Base-by-base conservation (phyloP, 2,888 invertebrate species). In the Chloroclystis v-ata region DNA sequence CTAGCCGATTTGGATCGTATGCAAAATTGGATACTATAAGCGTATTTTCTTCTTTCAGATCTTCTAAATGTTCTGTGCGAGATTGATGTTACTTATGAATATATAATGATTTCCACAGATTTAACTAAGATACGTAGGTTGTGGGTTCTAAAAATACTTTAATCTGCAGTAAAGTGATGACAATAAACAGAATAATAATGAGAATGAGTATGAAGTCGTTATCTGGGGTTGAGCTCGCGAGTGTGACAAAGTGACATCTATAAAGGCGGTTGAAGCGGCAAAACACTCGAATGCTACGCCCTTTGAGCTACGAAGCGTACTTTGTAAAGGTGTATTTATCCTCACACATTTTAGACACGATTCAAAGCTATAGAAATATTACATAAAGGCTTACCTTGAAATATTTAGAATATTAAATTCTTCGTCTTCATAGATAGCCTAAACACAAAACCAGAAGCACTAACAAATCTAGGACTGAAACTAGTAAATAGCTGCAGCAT, bases 161-260 rank as follows among this genome's bases (percentile, higher is more conserved):
- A 16, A 40, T 50, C 38, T 46, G 49, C 46, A 33, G 33, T 49
- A 43, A 49, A 46, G 40, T 33, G 50, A 43, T 46, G 46, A 46
- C 45, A 46, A 40, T 48, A 49, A 49, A 52, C 49, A 37, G 43
- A 41, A 46, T 49, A 48, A 52, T 52, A 49, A 43, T 46, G 41
- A 20, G 33, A 45, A 66, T 65, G 68, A 65, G 65, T 69, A 70
- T 75, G 69, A 77, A 70, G 70, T 65, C 74, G 72, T 77, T 75
- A 75, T 73, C 72, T 74, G 69, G 59, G 65, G 64, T 65, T 71
- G 66, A 77, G 70, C 70, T 72, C 63, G 67, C 60, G 71, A 73
- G 71, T 77, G 76, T 76, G 75, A 77, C 72, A 77, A 78, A 78
- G 73, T 80, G 78, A 80, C 77, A 75, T 75, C 75, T 75, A 75